These are phyloP conservation scores for Campylomormyrus tamandua DNA, from an alignment of 2,113 vertebrate genomes.

Conservation along the genomic window DNA sequence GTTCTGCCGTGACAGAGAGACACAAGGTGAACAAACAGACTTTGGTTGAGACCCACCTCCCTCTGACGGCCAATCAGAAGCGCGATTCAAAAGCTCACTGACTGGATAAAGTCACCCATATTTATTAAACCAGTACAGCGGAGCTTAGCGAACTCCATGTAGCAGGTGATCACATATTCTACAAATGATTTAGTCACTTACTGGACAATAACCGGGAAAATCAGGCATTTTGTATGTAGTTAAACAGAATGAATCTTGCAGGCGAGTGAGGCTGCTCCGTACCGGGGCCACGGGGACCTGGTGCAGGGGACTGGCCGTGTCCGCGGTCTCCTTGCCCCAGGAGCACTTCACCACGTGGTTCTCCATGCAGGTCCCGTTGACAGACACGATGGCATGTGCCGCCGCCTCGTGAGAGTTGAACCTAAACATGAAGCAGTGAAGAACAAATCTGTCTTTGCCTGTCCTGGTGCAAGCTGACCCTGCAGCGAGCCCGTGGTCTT, in stretches of 20 bases:
- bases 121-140: background rate
- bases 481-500: background rate
- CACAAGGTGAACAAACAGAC: background rate
- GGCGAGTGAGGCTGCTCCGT: constrained; percentile 36
- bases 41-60: background rate
- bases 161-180: background rate
- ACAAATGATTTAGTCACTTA: background rate
- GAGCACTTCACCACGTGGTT: constrained; percentile 94
- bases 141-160: background rate
- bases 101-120: background rate
- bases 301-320: constrained; percentile 82
- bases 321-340: constrained; percentile 95
- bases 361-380: constrained; percentile 89
- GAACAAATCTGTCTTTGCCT: background rate
- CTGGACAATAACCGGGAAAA: background rate
- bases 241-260: background rate
- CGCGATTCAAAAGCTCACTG: background rate
- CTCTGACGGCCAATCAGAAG: background rate
- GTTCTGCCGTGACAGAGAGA: constrained; percentile 58
- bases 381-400: constrained; percentile 92
- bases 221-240: background rate
- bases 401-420: constrained; percentile 92
- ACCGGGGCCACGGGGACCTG: constrained; percentile 72
- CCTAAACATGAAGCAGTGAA: constrained; percentile 49
- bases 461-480: background rate